Evolutionary conservation across 2,888 invertebrate species (phyloP), one percentile per base, ranked within the genome.

Genomic region (Athrips mouffetella): DNA sequence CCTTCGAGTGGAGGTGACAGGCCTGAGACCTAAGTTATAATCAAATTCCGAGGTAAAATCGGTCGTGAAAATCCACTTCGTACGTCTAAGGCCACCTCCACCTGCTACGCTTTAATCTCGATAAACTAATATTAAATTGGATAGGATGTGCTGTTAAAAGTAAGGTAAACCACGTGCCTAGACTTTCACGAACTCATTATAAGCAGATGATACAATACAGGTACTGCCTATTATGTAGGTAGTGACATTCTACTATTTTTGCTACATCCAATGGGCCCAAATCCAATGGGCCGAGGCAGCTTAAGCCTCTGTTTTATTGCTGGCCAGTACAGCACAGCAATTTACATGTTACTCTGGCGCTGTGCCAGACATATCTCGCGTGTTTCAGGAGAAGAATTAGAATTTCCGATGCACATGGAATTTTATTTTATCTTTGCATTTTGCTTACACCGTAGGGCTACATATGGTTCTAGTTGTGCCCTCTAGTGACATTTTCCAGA

Each of bases 1-100:
- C 58, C 58, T 55, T 56, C 52, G 53, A 48, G 45, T 58, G 57
- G n/a, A 31, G 15, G 30, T 57, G 59, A 61, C 57, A 60, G n/a
- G 58, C 45, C 46, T 52, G 42, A 25, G 39, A 27, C 25, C 31
- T 16, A 58, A 62, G 46, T 59, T 62, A 30, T 57, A 57, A 62
- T 57, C 49, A 52, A 53, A 41, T 44, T 49, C 6, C 23, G 16
- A 46, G 30, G 39, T 45, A 37, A 49, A 45, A 44, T 30, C 30
- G 31, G 40, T 15, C 13, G 18, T 20, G 30, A 29, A 30, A 42
- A 42, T 18, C 18, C 1, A 16, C 25, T 30, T 42, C 30, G 42
- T 13, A 18, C 31, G n/a, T n/a, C n/a, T n/a, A n/a, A n/a, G n/a
- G n/a, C n/a, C n/a, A n/a, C n/a, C n/a, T n/a, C 3, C 16, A 35